Base-by-base conservation (phyloP, 1,140 invertebrate genomes). In the Diorhabda sublineata region DNA sequence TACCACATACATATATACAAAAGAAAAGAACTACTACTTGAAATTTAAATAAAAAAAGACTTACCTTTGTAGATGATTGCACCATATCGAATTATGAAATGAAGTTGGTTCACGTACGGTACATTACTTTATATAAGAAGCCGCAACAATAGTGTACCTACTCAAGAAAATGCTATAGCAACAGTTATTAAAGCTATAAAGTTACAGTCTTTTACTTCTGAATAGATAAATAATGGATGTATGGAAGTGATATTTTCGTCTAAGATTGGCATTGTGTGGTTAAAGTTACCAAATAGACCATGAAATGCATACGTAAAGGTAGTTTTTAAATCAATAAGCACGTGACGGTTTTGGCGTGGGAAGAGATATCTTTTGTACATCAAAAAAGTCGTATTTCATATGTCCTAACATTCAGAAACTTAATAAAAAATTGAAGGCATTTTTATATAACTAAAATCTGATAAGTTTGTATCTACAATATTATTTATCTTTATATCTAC, bases 141-240 rank as follows among this genome's bases (percentile, higher is more conserved):
- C 44, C n/a, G 43, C 43, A 8, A 62, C 61, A 62, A 62, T 45
- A 11, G 61, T 6, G 7, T 44, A 43, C 3, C 41, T n/a, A 2
- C 3, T 11, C 42, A 26, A 1, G 41, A 42, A 26, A 42, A 26
- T 26, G 26, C 26, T 26, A 26, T 26, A 26, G 26, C 47, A 52
- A n/a, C 47, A 52, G 4, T 52, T 6, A 52, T n/a, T n/a, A 26
- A 5, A 47, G 61, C 42, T 42, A 62, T 62, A 47, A n/a, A 44
- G 61, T 62, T 62, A 62, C 61, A 62, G 42, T 42, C 42, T 62
- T 43, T 44, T 44, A 60, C 4, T 8, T 8, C 4, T 62, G 61
- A 62, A 62, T 62, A 45, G 61, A 47, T n/a, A 41, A 62, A 6
- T 62, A 62, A 62, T 62, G 61, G 61, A 62, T 62, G 42, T 45